Conservation (phyloP, 2,888 invertebrate genomes). For the Caenorhabditis sp. region DNA sequence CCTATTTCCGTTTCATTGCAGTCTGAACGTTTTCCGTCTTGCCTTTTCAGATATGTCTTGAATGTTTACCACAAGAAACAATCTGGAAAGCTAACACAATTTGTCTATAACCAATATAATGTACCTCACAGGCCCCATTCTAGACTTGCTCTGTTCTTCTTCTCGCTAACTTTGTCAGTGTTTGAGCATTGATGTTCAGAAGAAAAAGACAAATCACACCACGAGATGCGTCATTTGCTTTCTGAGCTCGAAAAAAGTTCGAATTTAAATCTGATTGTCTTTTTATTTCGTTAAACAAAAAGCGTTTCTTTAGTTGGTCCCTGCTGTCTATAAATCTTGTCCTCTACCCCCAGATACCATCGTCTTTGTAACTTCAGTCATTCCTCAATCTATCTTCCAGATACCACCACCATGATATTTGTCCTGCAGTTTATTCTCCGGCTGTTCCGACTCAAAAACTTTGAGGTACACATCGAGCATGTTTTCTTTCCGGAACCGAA, state of each 20-base stretch:
- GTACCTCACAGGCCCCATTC: no score
- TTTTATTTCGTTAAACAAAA: neutral
- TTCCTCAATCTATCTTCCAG: conserved; percentile 44
- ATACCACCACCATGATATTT: conserved; percentile 51
- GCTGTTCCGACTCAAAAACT: conserved; percentile 53
- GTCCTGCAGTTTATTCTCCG: conserved; percentile 48
- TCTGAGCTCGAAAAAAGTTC: neutral
- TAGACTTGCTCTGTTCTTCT: conserved; percentile 1
- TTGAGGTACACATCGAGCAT: conserved; percentile 33
- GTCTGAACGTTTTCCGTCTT: no score
- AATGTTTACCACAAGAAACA: no score
- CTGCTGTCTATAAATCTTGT: conserved; percentile 30
- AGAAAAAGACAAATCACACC: neutral
- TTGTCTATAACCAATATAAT: no score
- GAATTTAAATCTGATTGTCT: conserved; percentile 11
- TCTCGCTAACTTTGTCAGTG: neutral
- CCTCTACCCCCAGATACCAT: conserved; percentile 19
- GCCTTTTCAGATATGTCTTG: no score
- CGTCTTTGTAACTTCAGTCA: neutral
- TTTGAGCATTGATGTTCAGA: conserved; percentile 24
- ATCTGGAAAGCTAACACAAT: no score
- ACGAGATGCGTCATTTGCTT: neutral
- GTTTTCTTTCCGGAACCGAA: conserved; percentile 2
- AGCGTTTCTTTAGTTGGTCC: conserved; percentile 4
- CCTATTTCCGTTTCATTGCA: no score